phyloP scores from a whole-genome alignment of 2,797 vertebrate species.

The Otus scops region DNA sequence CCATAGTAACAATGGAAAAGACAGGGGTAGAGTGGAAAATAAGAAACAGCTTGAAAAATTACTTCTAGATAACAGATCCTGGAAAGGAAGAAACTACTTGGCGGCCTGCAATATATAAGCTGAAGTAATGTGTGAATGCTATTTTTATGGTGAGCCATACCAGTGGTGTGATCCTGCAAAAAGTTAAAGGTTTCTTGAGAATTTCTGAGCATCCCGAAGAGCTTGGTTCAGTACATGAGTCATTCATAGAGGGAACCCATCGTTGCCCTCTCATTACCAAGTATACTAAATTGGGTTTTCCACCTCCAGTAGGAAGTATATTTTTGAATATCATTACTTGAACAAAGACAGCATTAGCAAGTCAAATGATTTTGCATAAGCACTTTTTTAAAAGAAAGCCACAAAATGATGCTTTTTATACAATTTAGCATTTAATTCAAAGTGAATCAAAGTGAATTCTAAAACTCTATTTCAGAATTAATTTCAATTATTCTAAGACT shows the following conservation, averaged over 20 bases:
- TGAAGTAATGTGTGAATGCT: background rate
- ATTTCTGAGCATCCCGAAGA: background rate
- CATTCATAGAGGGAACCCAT: background rate
- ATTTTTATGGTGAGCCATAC: background rate
- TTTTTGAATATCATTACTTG: slow-evolving; percentile 7
- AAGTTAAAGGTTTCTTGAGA: background rate
- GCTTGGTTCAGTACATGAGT: background rate
- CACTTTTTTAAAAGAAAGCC: background rate
- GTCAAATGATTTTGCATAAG: background rate
- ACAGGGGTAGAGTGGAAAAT: background rate
- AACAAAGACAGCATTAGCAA: slow-evolving; percentile 32
- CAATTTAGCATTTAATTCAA: background rate
- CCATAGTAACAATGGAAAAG: background rate
- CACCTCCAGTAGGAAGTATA: background rate
- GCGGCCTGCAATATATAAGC: background rate
- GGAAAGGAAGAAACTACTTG: background rate
- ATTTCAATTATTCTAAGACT: background rate
- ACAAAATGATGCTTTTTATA: background rate
- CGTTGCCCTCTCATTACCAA: background rate
- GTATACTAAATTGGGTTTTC: background rate
- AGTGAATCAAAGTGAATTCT: background rate
- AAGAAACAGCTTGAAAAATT: background rate
- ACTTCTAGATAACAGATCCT: background rate
- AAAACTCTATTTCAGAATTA: background rate
- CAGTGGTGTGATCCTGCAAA: background rate